Evolutionary conservation across 2,797 vertebrate genomes (phyloP).

Genomic region (Peromyscus nudipes): DNA sequence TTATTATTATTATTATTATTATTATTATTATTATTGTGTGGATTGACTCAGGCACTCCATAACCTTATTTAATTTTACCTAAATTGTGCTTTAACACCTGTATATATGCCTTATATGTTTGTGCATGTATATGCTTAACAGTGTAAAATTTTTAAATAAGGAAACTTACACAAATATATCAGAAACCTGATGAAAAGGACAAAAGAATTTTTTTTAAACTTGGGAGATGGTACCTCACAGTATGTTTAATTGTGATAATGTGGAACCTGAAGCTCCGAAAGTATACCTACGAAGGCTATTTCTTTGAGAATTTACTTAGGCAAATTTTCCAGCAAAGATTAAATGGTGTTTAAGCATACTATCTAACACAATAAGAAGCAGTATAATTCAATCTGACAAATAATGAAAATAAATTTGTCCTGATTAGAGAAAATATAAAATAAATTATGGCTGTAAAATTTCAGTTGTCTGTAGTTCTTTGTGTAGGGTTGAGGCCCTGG

Average conservation of each 20-base stretch:
- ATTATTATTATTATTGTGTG: neutral
- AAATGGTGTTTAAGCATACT: neutral
- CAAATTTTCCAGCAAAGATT: neutral
- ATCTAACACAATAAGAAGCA: neutral
- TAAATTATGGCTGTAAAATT: neutral
- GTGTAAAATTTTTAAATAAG: neutral
- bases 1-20: neutral
- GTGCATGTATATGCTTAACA: neutral
- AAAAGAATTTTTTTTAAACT: neutral
- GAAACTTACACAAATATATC: neutral
- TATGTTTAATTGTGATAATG: neutral
- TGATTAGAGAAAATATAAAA: neutral
- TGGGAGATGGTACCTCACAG: neutral
- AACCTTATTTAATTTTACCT: neutral
- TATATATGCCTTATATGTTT: neutral
- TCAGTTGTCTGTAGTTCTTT: neutral
- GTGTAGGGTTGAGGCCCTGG: neutral
- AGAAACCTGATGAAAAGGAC: neutral
- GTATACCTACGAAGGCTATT: neutral
- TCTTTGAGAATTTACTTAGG: neutral
- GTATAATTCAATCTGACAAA: neutral
- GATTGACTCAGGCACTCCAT: neutral
- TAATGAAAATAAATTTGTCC: neutral
- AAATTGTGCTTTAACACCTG: neutral
- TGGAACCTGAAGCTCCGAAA: neutral